Evolutionary conservation across 2,113 vertebrate species (phyloP).

Genomic region (Lophotis ruficrista): DNA sequence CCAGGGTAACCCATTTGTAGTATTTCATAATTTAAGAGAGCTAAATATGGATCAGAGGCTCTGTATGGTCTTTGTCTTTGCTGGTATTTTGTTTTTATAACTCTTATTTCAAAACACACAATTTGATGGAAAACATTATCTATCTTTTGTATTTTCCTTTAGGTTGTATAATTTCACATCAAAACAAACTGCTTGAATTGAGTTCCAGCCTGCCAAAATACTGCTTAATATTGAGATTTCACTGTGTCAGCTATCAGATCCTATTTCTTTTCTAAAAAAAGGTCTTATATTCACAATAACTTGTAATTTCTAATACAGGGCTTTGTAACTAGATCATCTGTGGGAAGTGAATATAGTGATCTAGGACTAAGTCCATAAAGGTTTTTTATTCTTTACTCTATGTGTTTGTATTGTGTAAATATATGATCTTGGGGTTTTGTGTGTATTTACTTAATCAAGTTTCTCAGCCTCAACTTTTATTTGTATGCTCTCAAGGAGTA

Average conservation of each 20-base stretch:
- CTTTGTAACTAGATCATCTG: background rate
- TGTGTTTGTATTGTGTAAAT: background rate
- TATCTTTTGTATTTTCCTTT: background rate
- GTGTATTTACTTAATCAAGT: background rate
- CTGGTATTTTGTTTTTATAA: background rate
- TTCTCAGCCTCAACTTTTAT: background rate
- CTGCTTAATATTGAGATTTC: background rate
- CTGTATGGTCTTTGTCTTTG: background rate
- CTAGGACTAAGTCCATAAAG: too few relatives aligned
- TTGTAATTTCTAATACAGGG: background rate
- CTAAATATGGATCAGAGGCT: background rate
- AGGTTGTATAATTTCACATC: background rate
- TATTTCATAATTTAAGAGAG: background rate
- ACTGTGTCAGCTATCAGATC: background rate
- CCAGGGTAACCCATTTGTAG: background rate
- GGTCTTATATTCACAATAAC: background rate
- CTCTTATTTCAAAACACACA: background rate
- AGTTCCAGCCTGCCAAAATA: background rate
- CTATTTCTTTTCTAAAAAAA: background rate
- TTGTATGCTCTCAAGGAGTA: background rate
- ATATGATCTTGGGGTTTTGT: background rate
- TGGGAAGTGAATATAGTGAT: background rate
- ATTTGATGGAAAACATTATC: background rate
- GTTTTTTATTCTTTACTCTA: accelerated
- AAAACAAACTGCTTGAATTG: background rate